Percentiles rank a stretch among this genome's conserved stretches.
Conservation (phyloP, 1,140 invertebrate species). For the Drosophila melanogaster region Release_6_plus_ISO1_MT NC_004354.4:3211501-3212000, state of each 20-base stretch:
- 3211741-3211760: slow-evolving; percentile 26
- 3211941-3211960: slow-evolving; percentile 7
- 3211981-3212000: slow-evolving; percentile 9
- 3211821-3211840: slow-evolving; percentile 34
- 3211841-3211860: slow-evolving; percentile 1
- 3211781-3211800: slow-evolving; percentile 48
- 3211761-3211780: slow-evolving; percentile 45
- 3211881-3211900: slow-evolving; percentile 25
- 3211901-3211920: slow-evolving; percentile 10
- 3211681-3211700: slow-evolving; percentile 39
- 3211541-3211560: slow-evolving; percentile 10
- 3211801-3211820: slow-evolving; percentile 21
- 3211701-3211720: slow-evolving; percentile 60
- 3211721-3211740: slow-evolving; percentile 41
- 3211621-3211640: slow-evolving; percentile 49
- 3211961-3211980: slow-evolving; percentile 19
- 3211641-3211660: slow-evolving; percentile 57
- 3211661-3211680: slow-evolving; percentile 23
- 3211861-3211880: slow-evolving; percentile 47
- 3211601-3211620: slow-evolving; percentile 67
- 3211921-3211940: slow-evolving; percentile 26
- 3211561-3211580: slow-evolving; percentile 45
- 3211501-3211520: slow-evolving; percentile 23
- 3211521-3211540: slow-evolving; percentile 31
- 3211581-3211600: slow-evolving; percentile 63